Percentiles rank a stretch among this genome's conserved stretches.
These are phyloP conservation scores for Cryptus armator DNA, from an alignment of 2,888 invertebrate species.

Conservation along the genomic window DNA sequence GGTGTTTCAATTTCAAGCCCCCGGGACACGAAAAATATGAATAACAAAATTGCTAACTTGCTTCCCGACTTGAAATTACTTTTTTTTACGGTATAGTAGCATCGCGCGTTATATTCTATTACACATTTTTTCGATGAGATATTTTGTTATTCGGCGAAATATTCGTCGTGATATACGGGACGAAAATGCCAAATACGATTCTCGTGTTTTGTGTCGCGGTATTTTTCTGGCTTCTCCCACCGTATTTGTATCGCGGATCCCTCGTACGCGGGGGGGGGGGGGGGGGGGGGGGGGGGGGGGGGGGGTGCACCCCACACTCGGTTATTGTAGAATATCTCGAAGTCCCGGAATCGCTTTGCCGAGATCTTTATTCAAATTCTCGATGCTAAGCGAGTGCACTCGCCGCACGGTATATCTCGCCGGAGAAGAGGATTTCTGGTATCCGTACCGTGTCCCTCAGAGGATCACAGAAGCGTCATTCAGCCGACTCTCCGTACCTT, in stretches of 20 bases:
- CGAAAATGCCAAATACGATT: conserved; percentile 26
- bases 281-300: too few species aligned
- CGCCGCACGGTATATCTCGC: conserved; percentile 8
- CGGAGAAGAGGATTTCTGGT: conserved; percentile 16
- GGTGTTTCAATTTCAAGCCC: conserved; percentile 3
- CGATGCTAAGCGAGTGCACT: conserved; percentile 12
- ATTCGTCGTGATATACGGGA: conserved; percentile 2
- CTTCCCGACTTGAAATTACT: not conserved
- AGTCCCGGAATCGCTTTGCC: conserved; percentile 55
- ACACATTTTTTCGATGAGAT: conserved; percentile 3
- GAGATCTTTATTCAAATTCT: conserved; percentile 67
- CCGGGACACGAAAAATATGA: not conserved
- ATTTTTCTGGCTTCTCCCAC: not conserved
- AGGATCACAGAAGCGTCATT: conserved; percentile 15
- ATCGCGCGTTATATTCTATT: not conserved
- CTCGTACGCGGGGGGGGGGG: not conserved
- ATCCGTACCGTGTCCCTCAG: not conserved
- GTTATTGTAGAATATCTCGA: conserved; percentile 50
- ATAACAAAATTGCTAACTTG: not conserved
- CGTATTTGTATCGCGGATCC: conserved; percentile 4
- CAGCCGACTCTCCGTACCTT: conserved; percentile 2
- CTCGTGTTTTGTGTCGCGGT: conserved; percentile 24
- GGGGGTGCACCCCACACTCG: not conserved
- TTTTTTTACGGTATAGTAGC: not conserved
- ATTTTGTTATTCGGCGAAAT: not conserved